A percentile compares a stretch with the other conserved stretches of the same genome.
Conservation (phyloP, 2,113 vertebrate species). For the Percina caprodes region DNA sequence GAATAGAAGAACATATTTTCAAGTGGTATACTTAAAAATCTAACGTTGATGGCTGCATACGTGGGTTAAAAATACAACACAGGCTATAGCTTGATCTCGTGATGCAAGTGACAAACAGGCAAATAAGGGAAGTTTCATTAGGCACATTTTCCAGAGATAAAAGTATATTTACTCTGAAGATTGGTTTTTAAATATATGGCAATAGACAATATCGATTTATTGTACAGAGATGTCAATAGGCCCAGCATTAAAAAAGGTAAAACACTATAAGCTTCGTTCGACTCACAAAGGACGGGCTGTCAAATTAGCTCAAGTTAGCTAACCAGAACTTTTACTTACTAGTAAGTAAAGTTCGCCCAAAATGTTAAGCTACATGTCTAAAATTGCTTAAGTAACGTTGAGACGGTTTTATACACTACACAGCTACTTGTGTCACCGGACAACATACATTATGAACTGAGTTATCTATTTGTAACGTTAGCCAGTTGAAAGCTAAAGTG, state of each 20-base stretch:
- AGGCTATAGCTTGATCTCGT: conserved; percentile 30
- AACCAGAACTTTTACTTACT: conserved; percentile 20
- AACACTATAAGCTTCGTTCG: no score
- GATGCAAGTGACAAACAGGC: conserved; percentile 29
- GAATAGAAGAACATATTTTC: conserved; percentile 27
- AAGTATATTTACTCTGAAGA: not conserved
- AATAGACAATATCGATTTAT: not conserved
- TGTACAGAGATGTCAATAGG: not conserved
- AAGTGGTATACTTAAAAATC: not conserved
- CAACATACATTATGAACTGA: not conserved
- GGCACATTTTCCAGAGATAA: conserved; percentile 13
- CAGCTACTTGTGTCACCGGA: not conserved
- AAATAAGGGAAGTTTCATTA: conserved; percentile 54
- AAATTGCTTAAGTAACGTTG: not conserved
- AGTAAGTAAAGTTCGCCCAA: not conserved
- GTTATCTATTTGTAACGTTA: conserved; percentile 2
- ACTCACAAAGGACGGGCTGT: not conserved
- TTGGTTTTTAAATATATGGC: not conserved
- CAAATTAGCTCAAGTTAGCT: conserved; percentile 36
- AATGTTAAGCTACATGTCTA: not conserved
- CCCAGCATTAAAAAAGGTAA: not conserved
- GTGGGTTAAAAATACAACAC: not conserved
- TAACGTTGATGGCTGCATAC: not conserved
- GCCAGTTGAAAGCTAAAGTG: conserved; percentile 26
- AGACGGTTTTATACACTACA: not conserved